Evolutionary conservation across 53 echinoderm and acorn worm species (phyloP), one percentile per base, ranked within the genome.

Genomic region (Echinarachnius parma): DNA sequence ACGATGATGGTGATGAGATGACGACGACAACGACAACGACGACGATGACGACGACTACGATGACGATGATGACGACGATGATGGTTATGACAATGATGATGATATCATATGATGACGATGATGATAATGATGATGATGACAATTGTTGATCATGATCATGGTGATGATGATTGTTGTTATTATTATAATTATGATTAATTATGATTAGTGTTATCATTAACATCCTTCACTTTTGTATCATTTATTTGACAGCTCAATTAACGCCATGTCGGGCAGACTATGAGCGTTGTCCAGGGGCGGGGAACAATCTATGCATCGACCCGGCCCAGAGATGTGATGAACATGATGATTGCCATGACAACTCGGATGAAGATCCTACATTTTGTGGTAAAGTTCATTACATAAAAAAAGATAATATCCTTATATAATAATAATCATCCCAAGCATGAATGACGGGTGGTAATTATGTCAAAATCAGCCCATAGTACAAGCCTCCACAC

Each of bases 251-350:
- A 62, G 62, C 8, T 0, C 4, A 0, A 5, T 35, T 53, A 53
- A 68, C 68, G 33, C 32, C 31, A 19, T 68, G 68, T 27, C 30
- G 52, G 18, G 23, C 34, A 1, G 68, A 68, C 23, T 52, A 50
- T 22, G 68, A 50, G 34, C 50, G 13, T 10, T 68, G 68, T 34
- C 68, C 68, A 14, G 52, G 52, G 3, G 1, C 0, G 0, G 34
- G 52, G 1, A 68, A 68, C 68, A 68, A 68, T 21, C 31, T 68
- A 3, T 68, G 68, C 53, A 68, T 68, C 3, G 19, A 49, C 10
- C 68, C 68, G 2, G 49, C 68, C 21, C 21, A 21, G 53, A 21
- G 68, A 31, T 68, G 68, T 22, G 53, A 68, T 68, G 36, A 34
- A 5, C 19, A 50, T 1, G 35, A 68, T 34, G 68, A 68, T 5